phyloP scores from a whole-genome alignment of 2,888 invertebrate species.

The Choreutis nemorana region DNA sequence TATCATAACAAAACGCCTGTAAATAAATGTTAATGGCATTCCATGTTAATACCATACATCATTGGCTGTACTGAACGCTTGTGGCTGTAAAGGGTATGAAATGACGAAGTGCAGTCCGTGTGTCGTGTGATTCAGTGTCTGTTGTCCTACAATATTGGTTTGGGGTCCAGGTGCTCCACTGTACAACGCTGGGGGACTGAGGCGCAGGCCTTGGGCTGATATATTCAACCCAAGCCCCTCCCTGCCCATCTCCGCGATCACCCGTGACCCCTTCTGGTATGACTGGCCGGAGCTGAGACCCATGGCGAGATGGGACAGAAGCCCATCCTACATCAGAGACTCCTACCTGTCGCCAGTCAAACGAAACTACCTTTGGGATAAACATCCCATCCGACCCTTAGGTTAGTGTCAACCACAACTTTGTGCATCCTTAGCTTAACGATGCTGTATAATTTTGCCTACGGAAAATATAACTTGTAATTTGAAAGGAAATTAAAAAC shows the following conservation, averaged over 20 bases:
- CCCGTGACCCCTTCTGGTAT: constrained; percentile 92
- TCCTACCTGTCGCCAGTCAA: constrained; percentile 91
- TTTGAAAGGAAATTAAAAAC: constrained; percentile 8
- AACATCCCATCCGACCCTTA: constrained; percentile 89
- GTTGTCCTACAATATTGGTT: constrained; percentile 24
- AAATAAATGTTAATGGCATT: too few species aligned
- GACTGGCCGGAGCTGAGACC: constrained; percentile 83
- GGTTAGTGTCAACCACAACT: constrained; percentile 69
- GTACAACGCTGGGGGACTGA: constrained; percentile 71
- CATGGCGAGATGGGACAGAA: constrained; percentile 74
- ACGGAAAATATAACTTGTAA: constrained; percentile 9
- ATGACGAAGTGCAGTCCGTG: constrained; percentile 37
- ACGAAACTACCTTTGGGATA: constrained; percentile 90
- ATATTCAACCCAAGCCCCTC: constrained; percentile 82
- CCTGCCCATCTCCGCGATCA: constrained; percentile 81
- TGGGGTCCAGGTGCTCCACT: constrained; percentile 72
- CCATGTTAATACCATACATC: background rate
- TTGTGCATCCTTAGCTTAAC: background rate
- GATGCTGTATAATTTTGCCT: background rate
- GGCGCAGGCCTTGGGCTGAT: constrained; percentile 69
- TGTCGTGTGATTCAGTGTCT: constrained; percentile 23
- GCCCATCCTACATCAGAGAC: constrained; percentile 83
- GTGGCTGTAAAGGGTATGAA: constrained; percentile 19
- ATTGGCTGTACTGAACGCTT: constrained; percentile 11
- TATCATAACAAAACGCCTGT: too few species aligned